Evolutionary conservation across 2,888 invertebrate species (phyloP), one percentile per base, ranked within the genome.

Genomic region (Pandemis heparana): DNA sequence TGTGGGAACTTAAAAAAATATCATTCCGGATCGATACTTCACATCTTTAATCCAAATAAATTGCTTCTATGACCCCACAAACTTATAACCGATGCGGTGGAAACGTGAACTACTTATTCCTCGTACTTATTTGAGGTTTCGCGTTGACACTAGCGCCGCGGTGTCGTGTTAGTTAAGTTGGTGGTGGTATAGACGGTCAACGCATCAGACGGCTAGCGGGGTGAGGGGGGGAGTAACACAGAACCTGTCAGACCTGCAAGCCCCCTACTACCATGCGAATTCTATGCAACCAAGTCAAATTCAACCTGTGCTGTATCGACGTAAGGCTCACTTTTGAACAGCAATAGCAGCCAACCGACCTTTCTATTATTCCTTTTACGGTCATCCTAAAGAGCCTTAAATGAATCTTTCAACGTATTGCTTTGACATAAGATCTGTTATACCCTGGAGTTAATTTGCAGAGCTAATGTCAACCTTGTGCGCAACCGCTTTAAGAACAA

Each of bases 321-420:
- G 5, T 56, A 5, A 56, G 56, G 16, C 5, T 23, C 1, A 12
- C 12, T 56, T 56, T 56, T n/a, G 10, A 5, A 5, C 23, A 9
- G 2, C 18, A 6, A 7, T 1, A 18, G 38, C 38, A 39, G 5
- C 59, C 10, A 46, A 23, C 53, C 48, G 63, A 48, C 73, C 73
- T 73, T 73, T 73, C 73, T 73, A 73, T 64, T 73, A 46, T 72
- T 72, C 73, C 73, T 73, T 73, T 73, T 73, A 73, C 68, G 68
- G 39, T 59, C 48, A 16, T 38, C 38, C 16, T 69, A 48, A 68
- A 68, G 63, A 59, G 59, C 63, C 56, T 68, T 73, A 73, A 68
- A 73, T 51, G 68, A 73, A 73, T 69, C 72, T 72, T 72, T 63
- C 72, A 38, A 72, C 73, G 59, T 51, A 63, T 56, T 46, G 41